Evolutionary conservation across 2,888 invertebrate species (phyloP), one percentile per base, ranked within the genome.

Genomic region (Eupsilia transversa): DNA sequence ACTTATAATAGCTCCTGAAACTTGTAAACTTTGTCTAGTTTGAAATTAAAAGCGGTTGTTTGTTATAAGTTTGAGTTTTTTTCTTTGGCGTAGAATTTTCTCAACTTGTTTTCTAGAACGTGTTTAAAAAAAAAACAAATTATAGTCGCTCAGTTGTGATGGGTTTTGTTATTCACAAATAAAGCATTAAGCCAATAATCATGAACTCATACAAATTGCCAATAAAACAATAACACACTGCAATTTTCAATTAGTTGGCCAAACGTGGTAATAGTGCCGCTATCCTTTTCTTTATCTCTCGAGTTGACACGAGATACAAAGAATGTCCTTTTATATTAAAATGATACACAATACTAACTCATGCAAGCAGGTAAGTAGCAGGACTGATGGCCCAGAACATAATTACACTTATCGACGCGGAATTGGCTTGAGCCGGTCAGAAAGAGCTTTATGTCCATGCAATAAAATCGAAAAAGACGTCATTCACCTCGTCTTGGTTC

Each of bases 1-100:
- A 75, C 69, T 73, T 77, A 56, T 52, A 67, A 71, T 66, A 79
- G 67, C 43, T 60, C 7, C 33, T 54, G 49, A 27, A 76, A 66
- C 65, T 72, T 76, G 4, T 66, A 52, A 52, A 80, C 56, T 30
- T 69, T 54, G 46, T 71, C n/a, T 23, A 27, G 14, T 63, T 65
- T n/a, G 6, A 49, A 61, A 49, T 30, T 49, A 68, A 64, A 79
- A 46, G 49, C 12, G 38, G 38, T 67, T 35, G 35, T 27, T 35
- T 30, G 46, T 65, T 35, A 23, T 54, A 57, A 43, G 3, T 74
- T 60, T n/a, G 20, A 46, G 12, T n/a, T 77, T 56, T 56, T 14
- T 61, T 65, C 12, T 35, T 38, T n/a, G 4, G 14, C 35, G 27
- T 35, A n/a, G 43, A n/a, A 57, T 69, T n/a, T 49, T n/a, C n/a